These are phyloP conservation scores for Alloscopus bannaensis DNA, from an alignment of 2,888 invertebrate species.

Conservation along the genomic window DNA sequence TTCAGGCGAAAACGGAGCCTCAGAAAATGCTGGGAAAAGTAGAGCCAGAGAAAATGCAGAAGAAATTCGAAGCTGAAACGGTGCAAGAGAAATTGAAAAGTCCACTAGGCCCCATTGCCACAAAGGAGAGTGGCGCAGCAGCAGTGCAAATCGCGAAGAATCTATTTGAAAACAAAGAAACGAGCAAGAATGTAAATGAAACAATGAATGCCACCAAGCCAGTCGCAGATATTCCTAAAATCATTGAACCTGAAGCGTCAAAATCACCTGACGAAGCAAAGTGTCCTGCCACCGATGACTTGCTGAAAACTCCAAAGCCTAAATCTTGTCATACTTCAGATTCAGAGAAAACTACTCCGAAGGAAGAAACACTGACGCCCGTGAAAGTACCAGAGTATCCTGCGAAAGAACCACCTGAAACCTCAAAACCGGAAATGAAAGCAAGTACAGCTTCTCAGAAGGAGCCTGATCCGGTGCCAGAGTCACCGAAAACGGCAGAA, in stretches of 20 bases:
- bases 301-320: background rate
- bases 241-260: background rate
- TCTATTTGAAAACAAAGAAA: too few species aligned
- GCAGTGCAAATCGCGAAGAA: too few species aligned
- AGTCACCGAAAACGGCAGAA: background rate
- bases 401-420: slow-evolving; percentile 2
- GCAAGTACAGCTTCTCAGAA: background rate
- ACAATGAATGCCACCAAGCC: background rate
- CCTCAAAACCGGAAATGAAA: background rate
- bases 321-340: background rate
- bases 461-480: background rate
- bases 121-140: too few species aligned
- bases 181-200: background rate
- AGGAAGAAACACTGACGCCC: background rate
- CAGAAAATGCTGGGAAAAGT: too few species aligned
- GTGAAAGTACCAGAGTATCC: background rate
- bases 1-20: too few species aligned
- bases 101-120: too few species aligned
- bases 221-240: background rate
- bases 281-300: background rate
- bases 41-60: too few species aligned
- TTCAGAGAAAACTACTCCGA: background rate
- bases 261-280: background rate
- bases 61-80: too few species aligned
- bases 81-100: too few species aligned